These are phyloP conservation scores for Hippocampus mohnikei DNA, from an alignment of 2,113 vertebrate genomes.

Conservation along the genomic window DNA sequence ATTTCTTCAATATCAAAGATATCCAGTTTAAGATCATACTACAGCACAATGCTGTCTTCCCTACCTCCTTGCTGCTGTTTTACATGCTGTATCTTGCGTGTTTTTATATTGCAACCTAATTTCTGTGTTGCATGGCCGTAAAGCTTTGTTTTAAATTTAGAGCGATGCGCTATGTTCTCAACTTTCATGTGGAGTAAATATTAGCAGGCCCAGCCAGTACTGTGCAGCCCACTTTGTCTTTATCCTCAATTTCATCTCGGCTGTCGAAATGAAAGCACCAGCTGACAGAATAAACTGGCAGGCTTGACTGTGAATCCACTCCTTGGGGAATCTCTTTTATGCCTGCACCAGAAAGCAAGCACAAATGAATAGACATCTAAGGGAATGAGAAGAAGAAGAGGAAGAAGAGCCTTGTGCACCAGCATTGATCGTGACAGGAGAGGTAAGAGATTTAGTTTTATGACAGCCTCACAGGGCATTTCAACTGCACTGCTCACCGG, in stretches of 20 bases:
- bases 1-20: too few species aligned
- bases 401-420: slow-evolving; percentile 53
- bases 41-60: background rate
- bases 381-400: slow-evolving; percentile 20
- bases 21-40: too few species aligned
- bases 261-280: slow-evolving; percentile 58
- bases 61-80: background rate
- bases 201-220: slow-evolving; percentile 30
- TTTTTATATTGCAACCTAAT: background rate
- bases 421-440: slow-evolving; percentile 48
- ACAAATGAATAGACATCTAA: slow-evolving; percentile 68
- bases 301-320: slow-evolving; percentile 59
- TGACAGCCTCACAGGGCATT: slow-evolving; percentile 58
- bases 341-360: slow-evolving; percentile 55
- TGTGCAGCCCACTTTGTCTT: slow-evolving; percentile 33
- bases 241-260: slow-evolving; percentile 54
- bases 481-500: slow-evolving; percentile 41
- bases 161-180: background rate
- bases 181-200: slow-evolving; percentile 19
- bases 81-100: background rate
- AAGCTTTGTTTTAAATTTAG: slow-evolving; percentile 3
- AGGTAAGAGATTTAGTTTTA: slow-evolving; percentile 34
- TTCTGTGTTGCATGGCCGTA: background rate
- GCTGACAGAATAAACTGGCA: slow-evolving; percentile 66
- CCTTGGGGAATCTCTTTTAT: slow-evolving; percentile 58